A percentile compares a stretch with the other conserved stretches of the same genome.
Conservation (phyloP, 2,113 vertebrate genomes). For the Merops nubicus region DNA sequence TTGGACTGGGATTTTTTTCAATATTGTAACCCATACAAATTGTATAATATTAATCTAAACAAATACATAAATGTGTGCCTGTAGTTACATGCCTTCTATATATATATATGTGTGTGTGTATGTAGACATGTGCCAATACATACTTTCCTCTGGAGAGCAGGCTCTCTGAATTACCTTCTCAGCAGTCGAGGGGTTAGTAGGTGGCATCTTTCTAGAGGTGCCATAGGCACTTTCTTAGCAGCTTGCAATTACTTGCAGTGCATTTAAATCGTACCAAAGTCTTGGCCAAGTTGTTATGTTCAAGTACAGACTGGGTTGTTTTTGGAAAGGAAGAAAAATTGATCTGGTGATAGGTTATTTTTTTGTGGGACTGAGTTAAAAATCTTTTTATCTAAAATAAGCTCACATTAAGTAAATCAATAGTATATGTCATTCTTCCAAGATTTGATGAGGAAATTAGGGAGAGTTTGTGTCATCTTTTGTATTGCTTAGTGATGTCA, state of each 20-base stretch:
- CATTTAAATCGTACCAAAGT: not conserved
- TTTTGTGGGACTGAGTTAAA: not conserved
- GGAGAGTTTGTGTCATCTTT: not conserved
- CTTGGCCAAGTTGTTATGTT: fast-evolving
- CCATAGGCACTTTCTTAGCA: not conserved
- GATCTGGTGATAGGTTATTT: not conserved
- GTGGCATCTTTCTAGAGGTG: not conserved
- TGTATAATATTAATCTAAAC: not conserved
- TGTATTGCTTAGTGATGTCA: not conserved
- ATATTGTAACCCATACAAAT: fast-evolving
- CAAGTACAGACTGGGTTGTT: not conserved
- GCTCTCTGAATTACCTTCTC: not conserved
- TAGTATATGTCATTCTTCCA: not conserved
- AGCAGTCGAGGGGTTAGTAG: no score
- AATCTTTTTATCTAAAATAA: not conserved
- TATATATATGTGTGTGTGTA: not conserved
- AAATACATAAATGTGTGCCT: not conserved
- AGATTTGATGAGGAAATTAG: not conserved
- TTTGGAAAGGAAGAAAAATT: not conserved
- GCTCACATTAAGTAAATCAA: no score
- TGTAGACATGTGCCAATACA: not conserved
- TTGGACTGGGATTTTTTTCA: not conserved
- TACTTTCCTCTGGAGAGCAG: not conserved
- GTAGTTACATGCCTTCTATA: not conserved
- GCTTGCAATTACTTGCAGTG: not conserved